These are phyloP conservation scores for Mylabris phalerata DNA, from an alignment of 1,140 invertebrate genomes.

Conservation along the genomic window DNA sequence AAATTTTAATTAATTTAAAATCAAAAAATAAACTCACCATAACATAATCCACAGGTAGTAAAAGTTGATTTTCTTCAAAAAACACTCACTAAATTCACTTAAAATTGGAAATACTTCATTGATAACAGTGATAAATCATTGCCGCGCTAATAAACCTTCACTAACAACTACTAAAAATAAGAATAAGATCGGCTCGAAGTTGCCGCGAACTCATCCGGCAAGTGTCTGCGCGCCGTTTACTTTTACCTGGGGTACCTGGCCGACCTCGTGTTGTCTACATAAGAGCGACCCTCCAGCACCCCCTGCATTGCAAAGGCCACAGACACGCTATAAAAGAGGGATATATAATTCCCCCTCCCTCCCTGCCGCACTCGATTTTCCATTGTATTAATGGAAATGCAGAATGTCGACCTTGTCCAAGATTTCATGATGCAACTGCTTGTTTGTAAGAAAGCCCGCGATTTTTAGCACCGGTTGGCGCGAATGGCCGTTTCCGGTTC, in stretches of 20 bases:
- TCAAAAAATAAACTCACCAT: too few relatives aligned
- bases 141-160: too few relatives aligned
- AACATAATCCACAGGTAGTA: too few relatives aligned
- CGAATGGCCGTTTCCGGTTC: too few relatives aligned
- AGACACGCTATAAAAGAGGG: constrained; percentile 1
- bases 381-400: neutral
- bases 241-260: constrained; percentile 25
- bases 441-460: neutral
- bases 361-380: neutral
- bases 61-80: too few relatives aligned
- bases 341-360: neutral
- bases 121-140: too few relatives aligned
- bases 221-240: constrained; percentile 24
- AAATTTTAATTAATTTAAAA: too few relatives aligned
- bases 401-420: constrained; percentile 6
- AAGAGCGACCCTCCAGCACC: constrained; percentile 13
- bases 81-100: too few relatives aligned
- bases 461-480: neutral
- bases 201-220: constrained; percentile 22
- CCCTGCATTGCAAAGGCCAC: constrained; percentile 21
- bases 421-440: constrained; percentile 3
- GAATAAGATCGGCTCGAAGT: constrained; percentile 9
- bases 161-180: too few relatives aligned
- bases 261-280: constrained; percentile 20
- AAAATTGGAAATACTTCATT: too few relatives aligned